Conservation (phyloP, 2,888 invertebrate species). For the Chloroclystis v-ata region DNA sequence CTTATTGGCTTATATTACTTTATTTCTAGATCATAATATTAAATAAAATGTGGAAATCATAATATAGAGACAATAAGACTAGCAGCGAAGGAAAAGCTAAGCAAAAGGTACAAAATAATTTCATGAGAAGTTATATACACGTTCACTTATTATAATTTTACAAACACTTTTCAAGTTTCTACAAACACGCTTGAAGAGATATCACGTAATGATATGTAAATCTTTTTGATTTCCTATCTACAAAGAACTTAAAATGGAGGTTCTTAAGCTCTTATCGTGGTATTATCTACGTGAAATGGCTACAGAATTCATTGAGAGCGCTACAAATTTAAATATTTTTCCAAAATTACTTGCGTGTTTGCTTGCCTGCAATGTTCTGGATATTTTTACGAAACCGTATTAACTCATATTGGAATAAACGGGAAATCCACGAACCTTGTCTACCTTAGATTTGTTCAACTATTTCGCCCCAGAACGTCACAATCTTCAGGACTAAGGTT, state of each 20-base stretch:
- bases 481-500: too few species aligned
- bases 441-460: too few species aligned
- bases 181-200: constrained; percentile 2
- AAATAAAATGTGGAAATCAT: not conserved
- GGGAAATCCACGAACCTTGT: too few species aligned
- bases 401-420: too few species aligned
- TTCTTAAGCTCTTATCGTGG: constrained; percentile 9
- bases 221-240: constrained; percentile 12
- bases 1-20: too few species aligned
- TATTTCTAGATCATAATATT: too few species aligned
- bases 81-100: constrained; percentile 11
- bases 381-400: too few species aligned
- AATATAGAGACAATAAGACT: not conserved
- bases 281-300: not conserved
- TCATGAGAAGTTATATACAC: too few species aligned
- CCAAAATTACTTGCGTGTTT: too few species aligned
- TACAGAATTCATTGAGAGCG: not conserved
- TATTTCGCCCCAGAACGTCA: too few species aligned
- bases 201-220: constrained; percentile 19
- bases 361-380: too few species aligned
- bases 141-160: not conserved
- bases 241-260: constrained; percentile 1
- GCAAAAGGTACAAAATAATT: constrained; percentile 4
- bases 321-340: not conserved
- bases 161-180: constrained; percentile 1